Percentiles rank a stretch among this genome's conserved stretches.
These are phyloP conservation scores for Drosophila ogumai DNA, from an alignment of 1,140 invertebrate genomes.

Conservation along the genomic window DNA sequence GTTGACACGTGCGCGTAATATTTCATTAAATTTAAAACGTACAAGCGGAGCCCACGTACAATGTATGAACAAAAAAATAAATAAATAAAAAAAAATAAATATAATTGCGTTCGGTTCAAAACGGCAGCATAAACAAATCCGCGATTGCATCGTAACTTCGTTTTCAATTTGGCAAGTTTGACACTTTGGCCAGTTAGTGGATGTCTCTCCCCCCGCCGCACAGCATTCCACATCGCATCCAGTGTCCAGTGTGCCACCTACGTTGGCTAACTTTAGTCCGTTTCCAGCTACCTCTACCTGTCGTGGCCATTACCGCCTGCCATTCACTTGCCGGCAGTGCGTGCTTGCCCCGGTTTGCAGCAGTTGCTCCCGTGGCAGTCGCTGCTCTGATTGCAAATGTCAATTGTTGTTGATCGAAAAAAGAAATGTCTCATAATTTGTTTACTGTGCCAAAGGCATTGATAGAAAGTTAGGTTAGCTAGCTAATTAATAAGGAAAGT, in stretches of 20 bases:
- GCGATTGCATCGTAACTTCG: slow-evolving; percentile 76
- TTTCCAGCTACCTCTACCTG: slow-evolving; percentile 53
- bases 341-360: slow-evolving; percentile 32
- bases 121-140: slow-evolving; percentile 73
- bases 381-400: slow-evolving; percentile 68
- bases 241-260: slow-evolving; percentile 61
- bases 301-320: slow-evolving; percentile 56
- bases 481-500: slow-evolving; percentile 18
- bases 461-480: background rate
- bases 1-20: slow-evolving; percentile 83
- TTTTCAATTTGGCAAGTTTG: slow-evolving; percentile 81
- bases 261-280: slow-evolving; percentile 44
- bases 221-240: slow-evolving; percentile 28
- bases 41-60: slow-evolving; percentile 15
- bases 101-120: slow-evolving; percentile 54
- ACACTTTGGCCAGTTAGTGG: slow-evolving; percentile 72
- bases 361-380: slow-evolving; percentile 26
- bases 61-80: slow-evolving; percentile 16
- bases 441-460: background rate
- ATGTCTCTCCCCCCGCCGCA: background rate
- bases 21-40: slow-evolving; percentile 68
- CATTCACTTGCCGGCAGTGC: slow-evolving; percentile 74
- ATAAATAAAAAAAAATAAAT: slow-evolving; percentile 31
- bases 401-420: slow-evolving; percentile 31
- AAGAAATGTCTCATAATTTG: slow-evolving; percentile 18